phyloP scores from a whole-genome alignment of 2,113 vertebrate genomes.

The Melanostigma gelatinosum region DNA sequence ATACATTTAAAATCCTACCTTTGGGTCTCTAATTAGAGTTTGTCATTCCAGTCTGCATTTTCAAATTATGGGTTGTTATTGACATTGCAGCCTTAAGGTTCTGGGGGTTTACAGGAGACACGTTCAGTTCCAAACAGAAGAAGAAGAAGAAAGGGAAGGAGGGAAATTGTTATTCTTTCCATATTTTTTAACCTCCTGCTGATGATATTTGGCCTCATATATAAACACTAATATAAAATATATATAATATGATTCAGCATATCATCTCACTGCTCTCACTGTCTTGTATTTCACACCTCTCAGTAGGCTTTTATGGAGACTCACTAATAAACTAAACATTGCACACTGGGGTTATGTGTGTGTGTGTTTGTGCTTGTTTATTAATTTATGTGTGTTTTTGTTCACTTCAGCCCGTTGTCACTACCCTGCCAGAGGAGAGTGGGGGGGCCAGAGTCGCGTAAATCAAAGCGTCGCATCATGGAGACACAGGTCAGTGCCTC shows the following conservation, averaged over 20 bases:
- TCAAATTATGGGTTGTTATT: not conserved
- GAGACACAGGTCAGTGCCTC: conserved; percentile 85
- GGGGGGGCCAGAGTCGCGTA: conserved; percentile 78
- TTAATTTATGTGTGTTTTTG: conserved; percentile 51
- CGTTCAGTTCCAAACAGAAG: not conserved
- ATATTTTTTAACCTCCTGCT: not conserved
- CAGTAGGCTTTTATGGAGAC: not conserved
- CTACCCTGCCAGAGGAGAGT: conserved; percentile 82
- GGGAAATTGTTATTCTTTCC: not conserved
- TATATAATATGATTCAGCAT: not conserved
- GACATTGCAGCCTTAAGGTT: conserved; percentile 22
- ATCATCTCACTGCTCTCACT: not conserved
- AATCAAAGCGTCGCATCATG: conserved; percentile 84
- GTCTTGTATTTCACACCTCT: conserved; percentile 8
- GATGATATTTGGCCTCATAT: not conserved
- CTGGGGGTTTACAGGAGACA: not conserved
- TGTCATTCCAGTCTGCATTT: not conserved
- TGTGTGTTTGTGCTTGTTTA: not conserved
- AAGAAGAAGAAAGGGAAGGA: not conserved
- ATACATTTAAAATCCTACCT: conserved; percentile 16
- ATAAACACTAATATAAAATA: not conserved
- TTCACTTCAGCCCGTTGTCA: conserved; percentile 79
- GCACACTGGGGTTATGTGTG: conserved; percentile 9
- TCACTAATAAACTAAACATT: conserved; percentile 9
- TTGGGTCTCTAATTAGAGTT: conserved; percentile 1